Base-by-base conservation (phyloP, 2,888 invertebrate species). In the Ethmia dodecea region DNA sequence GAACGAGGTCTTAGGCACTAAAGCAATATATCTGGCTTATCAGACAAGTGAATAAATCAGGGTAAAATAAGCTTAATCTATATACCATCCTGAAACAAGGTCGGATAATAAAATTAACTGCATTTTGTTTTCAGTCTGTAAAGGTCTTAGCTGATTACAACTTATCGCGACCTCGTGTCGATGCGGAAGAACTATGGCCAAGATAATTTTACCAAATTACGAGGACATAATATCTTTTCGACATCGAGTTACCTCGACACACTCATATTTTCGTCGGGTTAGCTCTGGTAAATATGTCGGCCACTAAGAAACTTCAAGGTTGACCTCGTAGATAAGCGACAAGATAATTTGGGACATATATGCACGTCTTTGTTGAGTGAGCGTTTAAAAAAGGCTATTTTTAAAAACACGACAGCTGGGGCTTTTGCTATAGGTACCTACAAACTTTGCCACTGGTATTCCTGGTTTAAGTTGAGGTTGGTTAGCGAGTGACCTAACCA, bases 311-410 rank as follows among this genome's bases (percentile, higher is more conserved):
- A 64, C 73, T 68, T 65, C 81, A 84, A 86, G 84, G 86, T 62
- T 80, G 72, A 68, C 80, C 77, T 80, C 71, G 70, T 51, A 76
- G 84, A 84, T 84, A 84, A 80, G n/a, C n/a, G 62, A 46, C 49
- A 53, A 52, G 79, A 83, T 80, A 78, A 80, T 79, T 83, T 76
- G 65, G 76, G 65, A 60, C 71, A 69, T n/a, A n/a, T n/a, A n/a
- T 68, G 59, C 60, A 51, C 62, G 60, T 60, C 24, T 28, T 33
- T 16, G 31, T 33, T n/a, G 10, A 16, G 53, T 52, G 43, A 50
- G 50, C 52, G 52, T 59, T 56, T 54, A 61, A 50, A 58, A 56
- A 59, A 64, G 65, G 61, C 64, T 66, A 63, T 61, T 58, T 60
- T 59, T 35, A 39, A 44, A 16, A n/a, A n/a, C n/a, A n/a, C n/a